These are phyloP conservation scores for Pachydiplax longipennis DNA, from an alignment of 2,888 invertebrate genomes.

Conservation along the genomic window DNA sequence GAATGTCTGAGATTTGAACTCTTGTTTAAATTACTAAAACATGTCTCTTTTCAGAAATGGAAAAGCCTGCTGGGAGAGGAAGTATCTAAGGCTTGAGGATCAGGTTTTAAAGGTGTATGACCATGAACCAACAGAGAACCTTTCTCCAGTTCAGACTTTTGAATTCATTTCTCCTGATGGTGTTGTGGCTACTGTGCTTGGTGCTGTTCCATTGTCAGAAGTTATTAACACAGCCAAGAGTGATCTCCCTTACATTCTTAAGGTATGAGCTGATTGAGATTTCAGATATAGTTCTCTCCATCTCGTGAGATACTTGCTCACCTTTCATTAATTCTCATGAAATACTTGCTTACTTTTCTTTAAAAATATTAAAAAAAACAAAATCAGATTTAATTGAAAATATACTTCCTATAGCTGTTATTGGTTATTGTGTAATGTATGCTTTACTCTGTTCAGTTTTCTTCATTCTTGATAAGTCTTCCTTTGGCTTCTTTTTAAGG, in stretches of 20 bases:
- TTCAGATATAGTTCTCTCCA: no score
- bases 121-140: constrained; percentile 59
- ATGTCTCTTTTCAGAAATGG: constrained; percentile 55
- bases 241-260: constrained; percentile 68
- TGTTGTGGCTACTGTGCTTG: constrained; percentile 55
- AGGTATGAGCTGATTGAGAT: constrained; percentile 56
- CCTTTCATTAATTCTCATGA: no score
- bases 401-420: no score
- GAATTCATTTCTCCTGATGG: background rate
- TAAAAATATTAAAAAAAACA: no score
- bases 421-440: no score
- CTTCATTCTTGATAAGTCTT: no score
- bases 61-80: constrained; percentile 64
- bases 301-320: no score
- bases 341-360: no score
- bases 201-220: constrained; percentile 59
- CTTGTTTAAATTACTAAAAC: no score
- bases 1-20: no score
- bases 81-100: constrained; percentile 61
- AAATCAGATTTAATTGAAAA: no score
- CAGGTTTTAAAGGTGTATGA: constrained; percentile 64
- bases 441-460: no score
- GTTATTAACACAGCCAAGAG: constrained; percentile 64
- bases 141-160: constrained; percentile 54
- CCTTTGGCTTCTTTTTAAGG: constrained; percentile 46